Evolutionary conservation across 2,888 invertebrate species (phyloP), one percentile per base, ranked within the genome.

Genomic region (Tineola bisselliella): DNA sequence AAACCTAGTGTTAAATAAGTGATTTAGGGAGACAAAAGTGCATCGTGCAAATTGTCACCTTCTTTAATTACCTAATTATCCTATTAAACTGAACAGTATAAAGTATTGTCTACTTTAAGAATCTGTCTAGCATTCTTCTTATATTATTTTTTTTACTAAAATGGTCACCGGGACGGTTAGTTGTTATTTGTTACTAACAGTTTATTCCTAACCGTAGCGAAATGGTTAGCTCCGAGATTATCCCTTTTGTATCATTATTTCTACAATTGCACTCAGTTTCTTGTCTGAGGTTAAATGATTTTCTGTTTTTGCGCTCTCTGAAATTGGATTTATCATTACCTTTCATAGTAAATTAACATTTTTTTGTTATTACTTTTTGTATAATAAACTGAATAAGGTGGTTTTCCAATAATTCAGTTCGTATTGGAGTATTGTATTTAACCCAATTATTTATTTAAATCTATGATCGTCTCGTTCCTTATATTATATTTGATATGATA

Each of bases 181-280:
- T 48, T 48, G 56, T 25, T 11, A 56, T 25, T 56, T 19, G 25
- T 30, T 48, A 48, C 48, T 48, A n/a, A 48, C 48, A 48, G 48
- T 48, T 48, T 48, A 17, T 17, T 48, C 48, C 15, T 19, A 6
- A 58, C 58, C 58, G 58, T 33, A 19, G 58, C 58, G 56, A 56
- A 25, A 33, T 58, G 58, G 58, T 33, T 58, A 58, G 11, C 58
- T 33, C 58, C 11, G 15, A 58, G 15, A 58, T 31, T 58, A 33
- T 58, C 19, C 58, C 58, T 58, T 58, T 58, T 58, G 17, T 33
- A 15, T 58, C 58, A 58, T 58, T 58, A 58, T 58, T 33, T 58
- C 33, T 58, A 31, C 58, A 58, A 58, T 58, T 58, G 58, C 58
- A 15, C 33, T 33, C 3, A 33, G 58, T 33, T 58, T 58, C 56